Base-by-base conservation (phyloP, 2,888 invertebrate genomes). In the Spicauda simplicius region DNA sequence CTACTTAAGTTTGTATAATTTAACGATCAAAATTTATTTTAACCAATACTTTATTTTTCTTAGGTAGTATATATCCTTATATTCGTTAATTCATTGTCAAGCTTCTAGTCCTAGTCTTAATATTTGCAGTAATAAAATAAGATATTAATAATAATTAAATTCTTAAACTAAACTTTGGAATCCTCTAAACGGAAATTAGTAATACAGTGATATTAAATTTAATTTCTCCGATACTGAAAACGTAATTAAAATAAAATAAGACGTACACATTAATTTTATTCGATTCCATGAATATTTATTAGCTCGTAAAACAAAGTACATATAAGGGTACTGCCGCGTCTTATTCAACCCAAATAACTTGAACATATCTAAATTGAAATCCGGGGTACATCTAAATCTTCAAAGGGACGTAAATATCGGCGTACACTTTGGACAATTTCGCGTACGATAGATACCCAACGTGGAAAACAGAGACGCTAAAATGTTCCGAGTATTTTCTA, bases 401-500 rank as follows among this genome's bases (percentile, higher is more conserved):
- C 61, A 67, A 67, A 61, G 56, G 66, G 55, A 56, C 67, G 67
- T 73, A 74, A 70, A 75, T 73, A 66, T 66, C 59, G 59, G 54
- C 54, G 48, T 30, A 60, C 58, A 74, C 64, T 61, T 75, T 71
- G 73, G 72, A 74, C 74, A 74, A 72, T 73, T 75, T 74, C 74
- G 69, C 69, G 70, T 73, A 67, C 69, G 70, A 69, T 73, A 71
- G 70, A 74, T 74, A 77, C 73, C 73, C 71, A 69, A 71, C 74
- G 73, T 71, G 70, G 72, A 72, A 73, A 77, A 75, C 73, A 76
- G 73, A 75, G 70, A 74, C 70, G 76, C 74, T 73, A 73, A 76
- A 77, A 79, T 71, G 74, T 75, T 76, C 73, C 71, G 69, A 71
- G 74, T 74, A 77, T 77, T 77, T 77, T 73, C 74, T 75, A 73